Evolutionary conservation across 2,888 invertebrate species (phyloP).

Genomic region (Chaetogeoica ovagalla): DNA sequence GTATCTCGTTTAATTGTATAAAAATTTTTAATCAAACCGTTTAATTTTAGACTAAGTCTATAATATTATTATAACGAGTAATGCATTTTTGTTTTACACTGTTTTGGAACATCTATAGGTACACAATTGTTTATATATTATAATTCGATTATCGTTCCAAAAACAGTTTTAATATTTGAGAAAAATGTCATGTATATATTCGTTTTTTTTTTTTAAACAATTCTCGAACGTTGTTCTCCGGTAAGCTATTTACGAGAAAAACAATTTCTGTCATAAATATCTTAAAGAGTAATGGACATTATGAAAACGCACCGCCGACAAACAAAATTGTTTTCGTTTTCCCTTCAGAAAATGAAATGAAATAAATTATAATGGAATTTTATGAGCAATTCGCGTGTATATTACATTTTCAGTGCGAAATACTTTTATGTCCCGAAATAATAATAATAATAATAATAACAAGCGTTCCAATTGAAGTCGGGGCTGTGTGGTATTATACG

Average conservation of each 20-base stretch:
- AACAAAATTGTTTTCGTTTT: slow-evolving; percentile 17
- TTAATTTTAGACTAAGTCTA: no score
- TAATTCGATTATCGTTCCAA: neutral
- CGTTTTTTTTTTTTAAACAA: neutral
- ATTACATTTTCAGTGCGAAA: slow-evolving; percentile 40
- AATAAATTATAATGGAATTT: slow-evolving; percentile 21
- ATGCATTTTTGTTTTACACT: no score
- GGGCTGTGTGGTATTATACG: neutral
- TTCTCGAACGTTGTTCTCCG: neutral
- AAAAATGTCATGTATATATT: neutral
- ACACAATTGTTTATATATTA: no score
- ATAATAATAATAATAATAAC: slow-evolving; percentile 25
- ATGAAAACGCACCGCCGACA: neutral
- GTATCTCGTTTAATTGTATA: no score
- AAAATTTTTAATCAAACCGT: no score
- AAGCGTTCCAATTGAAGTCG: slow-evolving; percentile 14
- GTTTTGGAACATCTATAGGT: no score
- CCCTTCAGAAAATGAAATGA: slow-evolving; percentile 22
- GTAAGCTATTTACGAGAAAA: slow-evolving; percentile 11
- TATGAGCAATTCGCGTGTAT: slow-evolving; percentile 37
- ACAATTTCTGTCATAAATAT: slow-evolving; percentile 22
- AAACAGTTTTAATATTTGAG: neutral
- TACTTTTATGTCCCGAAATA: slow-evolving; percentile 33
- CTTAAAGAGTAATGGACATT: slow-evolving; percentile 18
- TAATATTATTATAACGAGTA: no score